Conservation (phyloP, 2,888 invertebrate species). For the Nomada fabriciana region DNA sequence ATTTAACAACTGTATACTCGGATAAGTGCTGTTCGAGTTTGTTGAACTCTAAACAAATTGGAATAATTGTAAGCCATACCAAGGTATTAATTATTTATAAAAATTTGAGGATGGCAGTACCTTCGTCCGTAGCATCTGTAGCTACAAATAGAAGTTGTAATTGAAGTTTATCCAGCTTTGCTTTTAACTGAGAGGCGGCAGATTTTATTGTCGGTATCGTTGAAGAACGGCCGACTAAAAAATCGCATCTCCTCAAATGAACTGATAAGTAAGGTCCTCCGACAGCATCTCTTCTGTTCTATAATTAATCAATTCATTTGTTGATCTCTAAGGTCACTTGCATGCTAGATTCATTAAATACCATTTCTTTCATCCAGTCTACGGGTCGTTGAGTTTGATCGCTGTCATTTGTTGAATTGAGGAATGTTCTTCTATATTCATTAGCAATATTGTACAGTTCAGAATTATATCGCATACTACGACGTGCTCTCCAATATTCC, state of each 20-base stretch:
- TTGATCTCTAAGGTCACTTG: neutral
- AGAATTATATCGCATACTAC: slow-evolving; percentile 95
- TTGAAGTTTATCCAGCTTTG: slow-evolving; percentile 86
- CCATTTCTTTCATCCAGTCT: slow-evolving; percentile 88
- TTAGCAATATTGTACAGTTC: slow-evolving; percentile 89
- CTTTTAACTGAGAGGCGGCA: slow-evolving; percentile 90
- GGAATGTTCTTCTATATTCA: slow-evolving; percentile 87
- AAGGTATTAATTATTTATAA: neutral
- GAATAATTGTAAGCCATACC: neutral
- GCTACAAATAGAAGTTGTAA: slow-evolving; percentile 91
- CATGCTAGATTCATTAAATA: slow-evolving; percentile 68
- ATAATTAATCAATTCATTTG: slow-evolving; percentile 55
- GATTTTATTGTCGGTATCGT: slow-evolving; percentile 92
- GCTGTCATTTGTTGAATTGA: slow-evolving; percentile 87
- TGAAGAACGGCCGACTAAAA: slow-evolving; percentile 89
- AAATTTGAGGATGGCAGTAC: slow-evolving; percentile 74
- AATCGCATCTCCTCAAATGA: slow-evolving; percentile 96
- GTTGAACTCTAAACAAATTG: slow-evolving; percentile 84
- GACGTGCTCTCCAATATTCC: slow-evolving; percentile 93
- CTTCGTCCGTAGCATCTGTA: slow-evolving; percentile 90
- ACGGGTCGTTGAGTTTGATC: slow-evolving; percentile 87
- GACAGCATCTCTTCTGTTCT: slow-evolving; percentile 85
- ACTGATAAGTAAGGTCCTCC: slow-evolving; percentile 92
- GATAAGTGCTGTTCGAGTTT: slow-evolving; percentile 85
- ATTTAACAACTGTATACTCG: slow-evolving; percentile 83